A percentile compares a stretch with the other conserved stretches of the same genome.
Conservation (phyloP, 2,888 invertebrate genomes). For the Digitonthophagus gazella region DNA sequence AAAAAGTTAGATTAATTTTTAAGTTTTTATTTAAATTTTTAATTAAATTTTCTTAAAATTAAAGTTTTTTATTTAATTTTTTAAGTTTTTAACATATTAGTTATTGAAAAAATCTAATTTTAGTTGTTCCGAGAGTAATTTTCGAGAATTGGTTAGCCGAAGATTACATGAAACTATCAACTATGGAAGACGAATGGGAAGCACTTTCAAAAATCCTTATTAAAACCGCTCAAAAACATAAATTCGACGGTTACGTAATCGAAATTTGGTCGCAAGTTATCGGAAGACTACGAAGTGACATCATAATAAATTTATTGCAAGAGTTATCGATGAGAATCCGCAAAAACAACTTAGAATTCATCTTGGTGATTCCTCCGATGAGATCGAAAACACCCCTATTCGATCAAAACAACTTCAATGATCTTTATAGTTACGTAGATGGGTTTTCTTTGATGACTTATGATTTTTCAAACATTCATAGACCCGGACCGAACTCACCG, state of each 20-base stretch:
- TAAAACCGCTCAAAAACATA: conserved; percentile 68
- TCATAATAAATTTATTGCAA: conserved; percentile 64
- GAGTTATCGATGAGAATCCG: conserved; percentile 58
- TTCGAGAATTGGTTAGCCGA: conserved; percentile 82
- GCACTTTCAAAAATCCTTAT: conserved; percentile 68
- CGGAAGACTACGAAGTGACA: conserved; percentile 58
- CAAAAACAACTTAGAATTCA: conserved; percentile 59
- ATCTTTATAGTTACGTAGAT: conserved; percentile 72
- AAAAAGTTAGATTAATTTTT: conserved; percentile 55
- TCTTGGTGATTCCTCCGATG: conserved; percentile 81
- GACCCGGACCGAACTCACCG: conserved; percentile 89
- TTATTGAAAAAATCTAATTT: conserved; percentile 36
- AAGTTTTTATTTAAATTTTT: too few relatives aligned
- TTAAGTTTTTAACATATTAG: conserved; percentile 3
- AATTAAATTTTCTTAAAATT: neutral
- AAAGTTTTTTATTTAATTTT: neutral
- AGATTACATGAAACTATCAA: conserved; percentile 72
- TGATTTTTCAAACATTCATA: conserved; percentile 81
- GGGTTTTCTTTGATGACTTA: conserved; percentile 97
- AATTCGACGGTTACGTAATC: conserved; percentile 86
- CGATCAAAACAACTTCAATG: conserved; percentile 68
- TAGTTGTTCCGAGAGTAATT: conserved; percentile 85
- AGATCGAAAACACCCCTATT: conserved; percentile 65
- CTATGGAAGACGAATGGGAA: conserved; percentile 64
- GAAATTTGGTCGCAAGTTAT: conserved; percentile 88